Evolutionary conservation across 2,797 vertebrate genomes (phyloP).

Genomic region (Uromys caudimaculatus): DNA sequence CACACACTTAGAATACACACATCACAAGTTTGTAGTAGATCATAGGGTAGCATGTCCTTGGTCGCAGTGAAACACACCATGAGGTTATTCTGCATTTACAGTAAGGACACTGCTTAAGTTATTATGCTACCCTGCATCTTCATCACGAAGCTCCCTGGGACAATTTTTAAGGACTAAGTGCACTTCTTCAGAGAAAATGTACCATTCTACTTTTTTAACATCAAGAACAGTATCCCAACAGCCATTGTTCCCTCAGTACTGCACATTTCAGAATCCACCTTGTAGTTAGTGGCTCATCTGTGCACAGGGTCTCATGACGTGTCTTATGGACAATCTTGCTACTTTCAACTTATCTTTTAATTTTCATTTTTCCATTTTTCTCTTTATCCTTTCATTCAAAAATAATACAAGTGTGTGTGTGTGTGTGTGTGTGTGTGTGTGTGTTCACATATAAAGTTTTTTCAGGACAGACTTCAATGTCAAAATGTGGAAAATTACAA

Average conservation of each 20-base stretch:
- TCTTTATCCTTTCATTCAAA: not conserved
- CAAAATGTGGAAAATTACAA: constrained; percentile 23
- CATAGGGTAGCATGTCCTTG: not conserved
- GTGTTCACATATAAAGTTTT: too few species aligned
- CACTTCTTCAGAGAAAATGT: not conserved
- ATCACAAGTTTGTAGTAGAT: not conserved
- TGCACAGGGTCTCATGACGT: not conserved
- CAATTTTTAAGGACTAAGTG: not conserved
- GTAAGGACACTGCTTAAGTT: not conserved
- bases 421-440: not conserved
- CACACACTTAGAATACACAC: not conserved
- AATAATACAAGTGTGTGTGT: not conserved
- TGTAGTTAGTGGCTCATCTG: not conserved
- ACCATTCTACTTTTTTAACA: not conserved
- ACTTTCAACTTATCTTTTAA: not conserved
- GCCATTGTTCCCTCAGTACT: not conserved
- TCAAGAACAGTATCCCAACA: not conserved
- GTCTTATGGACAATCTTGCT: not conserved
- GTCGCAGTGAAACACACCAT: not conserved
- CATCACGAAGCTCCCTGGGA: not conserved
- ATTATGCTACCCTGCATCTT: not conserved
- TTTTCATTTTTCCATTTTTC: not conserved
- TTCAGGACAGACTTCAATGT: not conserved
- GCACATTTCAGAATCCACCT: not conserved
- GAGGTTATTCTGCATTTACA: not conserved